Evolutionary conservation across 2,888 invertebrate species (phyloP).

Genomic region (Podabrus alpinus): DNA sequence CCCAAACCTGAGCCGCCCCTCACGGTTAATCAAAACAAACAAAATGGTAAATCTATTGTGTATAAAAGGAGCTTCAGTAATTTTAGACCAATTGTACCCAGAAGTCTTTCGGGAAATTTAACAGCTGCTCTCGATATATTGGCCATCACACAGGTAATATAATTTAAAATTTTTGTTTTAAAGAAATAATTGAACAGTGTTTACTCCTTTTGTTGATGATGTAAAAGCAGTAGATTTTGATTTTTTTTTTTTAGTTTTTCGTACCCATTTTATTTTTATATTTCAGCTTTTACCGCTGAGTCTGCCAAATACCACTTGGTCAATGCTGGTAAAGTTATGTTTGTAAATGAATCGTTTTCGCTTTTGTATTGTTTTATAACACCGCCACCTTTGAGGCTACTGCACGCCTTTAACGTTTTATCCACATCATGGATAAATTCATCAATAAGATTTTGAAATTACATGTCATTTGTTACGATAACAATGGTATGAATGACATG

Average conservation of each 20-base stretch:
- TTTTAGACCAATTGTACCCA: conserved; percentile 87
- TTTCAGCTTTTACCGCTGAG: conserved; percentile 28
- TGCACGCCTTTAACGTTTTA: neutral
- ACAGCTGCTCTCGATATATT: conserved; percentile 64
- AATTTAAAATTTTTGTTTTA: neutral
- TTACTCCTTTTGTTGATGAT: neutral
- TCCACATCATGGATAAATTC: neutral
- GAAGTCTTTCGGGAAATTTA: conserved; percentile 84
- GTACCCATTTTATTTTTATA: conserved; percentile 18
- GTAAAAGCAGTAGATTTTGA: neutral
- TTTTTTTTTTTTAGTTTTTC: neutral
- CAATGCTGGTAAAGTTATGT: conserved; percentile 24
- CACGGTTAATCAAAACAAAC: conserved; percentile 54
- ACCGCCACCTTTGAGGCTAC: conserved; percentile 4
- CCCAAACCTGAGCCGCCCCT: conserved; percentile 73
- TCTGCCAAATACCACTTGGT: conserved; percentile 23
- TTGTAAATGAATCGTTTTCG: conserved; percentile 7
- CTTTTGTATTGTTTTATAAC: conserved; percentile 18
- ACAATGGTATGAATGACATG: neutral
- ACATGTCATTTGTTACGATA: neutral
- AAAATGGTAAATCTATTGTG: conserved; percentile 41
- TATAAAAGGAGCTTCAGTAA: conserved; percentile 71
- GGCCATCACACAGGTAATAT: conserved; percentile 43
- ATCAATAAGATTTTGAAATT: neutral
- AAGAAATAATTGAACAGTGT: neutral